These are phyloP conservation scores for Aradophagus sp. DNA, from an alignment of 1,140 invertebrate species.

Conservation along the genomic window DNA sequence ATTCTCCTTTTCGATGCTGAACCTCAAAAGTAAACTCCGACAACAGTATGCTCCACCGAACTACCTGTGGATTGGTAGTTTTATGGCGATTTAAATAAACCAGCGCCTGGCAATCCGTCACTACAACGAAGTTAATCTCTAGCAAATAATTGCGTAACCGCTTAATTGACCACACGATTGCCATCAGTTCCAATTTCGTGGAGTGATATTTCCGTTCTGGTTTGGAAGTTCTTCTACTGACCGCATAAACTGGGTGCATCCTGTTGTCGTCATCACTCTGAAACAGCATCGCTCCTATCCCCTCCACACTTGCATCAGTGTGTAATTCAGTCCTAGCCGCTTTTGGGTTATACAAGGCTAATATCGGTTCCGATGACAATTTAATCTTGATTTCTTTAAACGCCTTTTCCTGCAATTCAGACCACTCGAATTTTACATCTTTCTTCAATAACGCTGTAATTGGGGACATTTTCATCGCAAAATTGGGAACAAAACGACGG, in stretches of 20 bases:
- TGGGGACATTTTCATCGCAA: not conserved
- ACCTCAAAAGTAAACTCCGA: constrained; percentile 7
- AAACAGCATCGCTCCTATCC: constrained; percentile 21
- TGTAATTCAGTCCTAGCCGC: constrained; percentile 26
- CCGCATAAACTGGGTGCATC: constrained; percentile 7
- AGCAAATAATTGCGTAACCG: constrained; percentile 16
- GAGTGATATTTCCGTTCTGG: constrained; percentile 5
- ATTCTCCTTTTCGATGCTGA: not conserved
- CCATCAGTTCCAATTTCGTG: constrained; percentile 1
- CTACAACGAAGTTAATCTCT: constrained; percentile 24
- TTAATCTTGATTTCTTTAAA: constrained; percentile 30
- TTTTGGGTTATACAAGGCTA: constrained; percentile 63
- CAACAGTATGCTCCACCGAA: constrained; percentile 5
- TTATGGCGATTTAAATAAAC: constrained; percentile 17
- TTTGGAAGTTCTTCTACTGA: not conserved
- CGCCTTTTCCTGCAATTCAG: constrained; percentile 11
- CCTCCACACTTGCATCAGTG: constrained; percentile 18
- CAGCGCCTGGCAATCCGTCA: constrained; percentile 26
- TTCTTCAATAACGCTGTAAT: not conserved
- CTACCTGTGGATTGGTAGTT: constrained; percentile 15
- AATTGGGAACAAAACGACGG: constrained; percentile 5
- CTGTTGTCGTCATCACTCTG: not conserved
- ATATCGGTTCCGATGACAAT: constrained; percentile 53
- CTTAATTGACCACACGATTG: constrained; percentile 3
- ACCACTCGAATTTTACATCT: constrained; percentile 3